Evolutionary conservation across 2,797 vertebrate genomes (phyloP).

Genomic region (Cichlasoma orientale): DNA sequence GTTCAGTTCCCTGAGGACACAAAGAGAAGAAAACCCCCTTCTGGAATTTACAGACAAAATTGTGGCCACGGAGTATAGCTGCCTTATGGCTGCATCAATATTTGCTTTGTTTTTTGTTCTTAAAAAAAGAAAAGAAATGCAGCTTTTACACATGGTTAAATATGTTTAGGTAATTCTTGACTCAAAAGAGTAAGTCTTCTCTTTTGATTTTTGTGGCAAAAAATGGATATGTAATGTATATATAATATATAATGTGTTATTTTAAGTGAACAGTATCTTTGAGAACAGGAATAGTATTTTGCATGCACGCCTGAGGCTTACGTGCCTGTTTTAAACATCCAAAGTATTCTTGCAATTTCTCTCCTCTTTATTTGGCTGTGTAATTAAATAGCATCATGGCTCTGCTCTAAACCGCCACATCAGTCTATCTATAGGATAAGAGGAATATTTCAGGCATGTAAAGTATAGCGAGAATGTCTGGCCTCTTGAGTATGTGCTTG

Average conservation of each 20-base stretch:
- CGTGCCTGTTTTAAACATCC: slow-evolving; percentile 29
- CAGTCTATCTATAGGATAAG: slow-evolving; percentile 43
- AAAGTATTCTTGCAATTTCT: slow-evolving; percentile 17
- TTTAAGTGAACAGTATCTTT: background rate
- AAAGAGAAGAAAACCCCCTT: background rate
- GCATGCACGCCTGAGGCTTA: background rate
- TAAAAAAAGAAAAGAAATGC: background rate
- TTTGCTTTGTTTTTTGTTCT: background rate
- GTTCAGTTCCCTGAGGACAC: background rate
- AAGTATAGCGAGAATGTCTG: slow-evolving; percentile 12
- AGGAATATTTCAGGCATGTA: slow-evolving; percentile 35
- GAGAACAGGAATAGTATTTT: background rate
- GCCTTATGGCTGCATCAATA: background rate
- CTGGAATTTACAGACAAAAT: background rate
- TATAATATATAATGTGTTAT: background rate
- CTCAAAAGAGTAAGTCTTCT: background rate
- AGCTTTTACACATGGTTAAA: background rate
- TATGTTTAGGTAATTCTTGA: background rate
- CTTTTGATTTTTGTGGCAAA: background rate
- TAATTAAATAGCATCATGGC: slow-evolving; percentile 37
- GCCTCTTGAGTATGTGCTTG: slow-evolving; percentile 22
- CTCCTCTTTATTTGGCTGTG: slow-evolving; percentile 35
- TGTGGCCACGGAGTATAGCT: background rate
- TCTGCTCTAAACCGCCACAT: slow-evolving; percentile 6
- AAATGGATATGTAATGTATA: background rate